phyloP scores from a whole-genome alignment of 2,888 invertebrate species.

The Cataglyphis cursor region DNA sequence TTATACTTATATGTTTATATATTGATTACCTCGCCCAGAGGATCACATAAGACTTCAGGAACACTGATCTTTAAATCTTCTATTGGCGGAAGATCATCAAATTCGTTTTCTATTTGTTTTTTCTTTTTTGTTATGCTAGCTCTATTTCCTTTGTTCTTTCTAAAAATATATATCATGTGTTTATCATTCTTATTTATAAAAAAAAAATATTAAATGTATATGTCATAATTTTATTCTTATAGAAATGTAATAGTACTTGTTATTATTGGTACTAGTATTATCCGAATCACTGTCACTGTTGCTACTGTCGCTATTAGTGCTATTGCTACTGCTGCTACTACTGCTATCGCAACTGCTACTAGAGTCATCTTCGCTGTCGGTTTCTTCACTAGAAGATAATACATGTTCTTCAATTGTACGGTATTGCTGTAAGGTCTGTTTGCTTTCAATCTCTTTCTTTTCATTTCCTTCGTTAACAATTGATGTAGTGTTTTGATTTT shows the following conservation, averaged over 20 bases:
- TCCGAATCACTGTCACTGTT: slow-evolving; percentile 49
- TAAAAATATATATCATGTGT: slow-evolving; percentile 46
- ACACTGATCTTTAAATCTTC: slow-evolving; percentile 93
- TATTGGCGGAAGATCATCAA: slow-evolving; percentile 93
- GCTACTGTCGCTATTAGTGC: background rate
- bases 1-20: background rate
- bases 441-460: background rate
- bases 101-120: slow-evolving; percentile 87
- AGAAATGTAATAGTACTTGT: slow-evolving; percentile 15
- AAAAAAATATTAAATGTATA: slow-evolving; percentile 8
- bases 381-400: slow-evolving; percentile 75
- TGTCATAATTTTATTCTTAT: slow-evolving; percentile 4
- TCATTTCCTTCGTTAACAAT: too few relatives aligned
- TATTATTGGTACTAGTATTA: slow-evolving; percentile 55
- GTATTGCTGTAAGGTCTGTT: slow-evolving; percentile 22
- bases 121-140: background rate
- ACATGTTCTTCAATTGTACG: slow-evolving; percentile 64
- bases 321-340: background rate
- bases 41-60: slow-evolving; percentile 91
- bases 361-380: slow-evolving; percentile 67
- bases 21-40: slow-evolving; percentile 90
- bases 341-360: slow-evolving; percentile 55
- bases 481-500: background rate
- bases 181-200: background rate
- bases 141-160: slow-evolving; percentile 47